phyloP scores from a whole-genome alignment of 2,888 invertebrate species.

The Timema podura region DNA sequence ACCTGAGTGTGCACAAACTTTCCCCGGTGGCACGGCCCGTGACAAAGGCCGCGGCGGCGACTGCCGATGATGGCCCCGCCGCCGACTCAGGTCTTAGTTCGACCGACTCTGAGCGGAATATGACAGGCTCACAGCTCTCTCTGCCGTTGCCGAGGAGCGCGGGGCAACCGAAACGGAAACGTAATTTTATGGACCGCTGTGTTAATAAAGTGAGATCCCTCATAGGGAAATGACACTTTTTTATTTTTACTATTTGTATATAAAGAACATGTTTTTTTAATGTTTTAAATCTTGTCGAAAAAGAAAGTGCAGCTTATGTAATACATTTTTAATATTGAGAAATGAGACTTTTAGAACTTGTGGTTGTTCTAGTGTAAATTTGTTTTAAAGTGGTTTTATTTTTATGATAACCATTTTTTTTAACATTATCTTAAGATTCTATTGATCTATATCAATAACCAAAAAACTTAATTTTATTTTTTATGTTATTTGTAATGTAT shows the following conservation, averaged over 20 bases:
- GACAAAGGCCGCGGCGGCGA: background rate
- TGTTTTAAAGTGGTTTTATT: slow-evolving; percentile 1
- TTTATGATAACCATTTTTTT: background rate
- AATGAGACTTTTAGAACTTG: background rate
- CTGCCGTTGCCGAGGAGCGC: slow-evolving; percentile 55
- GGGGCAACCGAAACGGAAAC: slow-evolving; percentile 62
- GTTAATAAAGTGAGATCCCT: slow-evolving; percentile 78
- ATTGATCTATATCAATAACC: background rate
- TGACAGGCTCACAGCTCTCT: slow-evolving; percentile 50
- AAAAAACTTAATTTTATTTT: background rate
- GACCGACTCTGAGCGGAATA: background rate
- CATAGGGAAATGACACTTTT: slow-evolving; percentile 49
- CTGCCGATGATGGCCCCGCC: background rate
- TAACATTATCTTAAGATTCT: slow-evolving; percentile 7
- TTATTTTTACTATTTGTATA: background rate
- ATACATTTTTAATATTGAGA: too few species aligned
- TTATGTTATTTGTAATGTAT: slow-evolving; percentile 13
- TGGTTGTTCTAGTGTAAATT: background rate
- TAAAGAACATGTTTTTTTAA: slow-evolving; percentile 11
- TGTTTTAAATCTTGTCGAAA: background rate
- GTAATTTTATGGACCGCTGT: slow-evolving; percentile 81
- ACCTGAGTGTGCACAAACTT: slow-evolving; percentile 32
- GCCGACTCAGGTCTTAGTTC: background rate
- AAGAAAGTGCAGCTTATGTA: too few species aligned
- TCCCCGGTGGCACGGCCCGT: background rate